These are phyloP conservation scores for Zelleria hepariella DNA, from an alignment of 2,888 invertebrate genomes.

Conservation along the genomic window DNA sequence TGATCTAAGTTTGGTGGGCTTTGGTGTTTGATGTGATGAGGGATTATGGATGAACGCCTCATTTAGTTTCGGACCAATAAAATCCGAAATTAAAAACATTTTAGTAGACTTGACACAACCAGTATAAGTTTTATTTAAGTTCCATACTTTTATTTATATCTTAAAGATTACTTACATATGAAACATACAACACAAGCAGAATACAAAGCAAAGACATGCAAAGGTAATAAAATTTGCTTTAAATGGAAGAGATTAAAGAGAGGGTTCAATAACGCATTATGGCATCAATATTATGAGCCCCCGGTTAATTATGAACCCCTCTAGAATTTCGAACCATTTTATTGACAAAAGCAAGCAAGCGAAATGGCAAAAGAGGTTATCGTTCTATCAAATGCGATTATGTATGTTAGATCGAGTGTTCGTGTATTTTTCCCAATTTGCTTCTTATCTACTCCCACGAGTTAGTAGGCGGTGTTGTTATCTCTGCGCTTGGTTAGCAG, in stretches of 20 bases:
- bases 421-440: neutral
- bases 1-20: conserved; percentile 18
- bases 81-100: too few relatives aligned
- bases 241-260: neutral
- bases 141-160: too few relatives aligned
- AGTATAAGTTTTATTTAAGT: too few relatives aligned
- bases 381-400: conserved; percentile 16
- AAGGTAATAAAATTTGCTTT: neutral
- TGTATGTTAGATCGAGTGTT: neutral
- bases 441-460: neutral
- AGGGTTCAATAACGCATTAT: neutral
- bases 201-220: too few relatives aligned
- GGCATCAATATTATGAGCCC: neutral
- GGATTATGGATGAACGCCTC: neutral
- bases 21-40: neutral
- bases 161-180: too few relatives aligned
- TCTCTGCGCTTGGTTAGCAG: neutral
- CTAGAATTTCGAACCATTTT: neutral
- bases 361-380: neutral
- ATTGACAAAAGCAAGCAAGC: conserved; percentile 3
- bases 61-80: neutral
- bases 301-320: neutral
- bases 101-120: too few relatives aligned
- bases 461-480: neutral
- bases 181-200: too few relatives aligned